Evolutionary conservation across 2,888 invertebrate species (phyloP).

Genomic region (Mythimna ferrago): DNA sequence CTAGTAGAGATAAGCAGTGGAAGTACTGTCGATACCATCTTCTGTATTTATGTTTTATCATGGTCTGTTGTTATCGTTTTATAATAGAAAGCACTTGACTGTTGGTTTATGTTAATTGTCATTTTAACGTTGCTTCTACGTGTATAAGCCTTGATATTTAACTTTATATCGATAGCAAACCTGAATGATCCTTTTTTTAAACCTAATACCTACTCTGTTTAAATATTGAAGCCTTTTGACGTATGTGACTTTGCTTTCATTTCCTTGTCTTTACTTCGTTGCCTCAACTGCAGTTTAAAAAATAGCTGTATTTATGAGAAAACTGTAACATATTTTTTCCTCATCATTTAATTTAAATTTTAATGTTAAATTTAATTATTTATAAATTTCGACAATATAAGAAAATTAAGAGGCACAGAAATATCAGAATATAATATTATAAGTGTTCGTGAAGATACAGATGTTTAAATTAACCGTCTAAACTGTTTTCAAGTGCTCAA

Average conservation of each 20-base stretch:
- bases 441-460: slow-evolving; percentile 14
- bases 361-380: slow-evolving; percentile 4
- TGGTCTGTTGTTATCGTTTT: not conserved
- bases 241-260: not conserved
- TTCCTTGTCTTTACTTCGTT: slow-evolving; percentile 8
- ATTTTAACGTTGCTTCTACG: not conserved
- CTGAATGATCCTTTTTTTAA: not conserved
- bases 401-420: slow-evolving; percentile 4
- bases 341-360: not conserved
- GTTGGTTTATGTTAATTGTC: not conserved
- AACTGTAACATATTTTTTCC: not conserved
- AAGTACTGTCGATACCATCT: no score
- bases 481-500: not conserved
- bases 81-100: not conserved
- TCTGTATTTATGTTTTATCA: not conserved
- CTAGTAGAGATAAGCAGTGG: slow-evolving; percentile 1
- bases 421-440: slow-evolving; percentile 18
- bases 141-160: not conserved
- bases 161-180: no score
- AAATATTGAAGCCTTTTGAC: not conserved
- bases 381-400: slow-evolving; percentile 49
- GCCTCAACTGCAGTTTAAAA: not conserved
- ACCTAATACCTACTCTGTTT: not conserved
- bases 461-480: slow-evolving; percentile 13
- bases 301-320: not conserved